Percentiles rank a stretch among this genome's conserved stretches.
phyloP scores from a whole-genome alignment of 2,797 vertebrate genomes.

The Esox masquinongy region DNA sequence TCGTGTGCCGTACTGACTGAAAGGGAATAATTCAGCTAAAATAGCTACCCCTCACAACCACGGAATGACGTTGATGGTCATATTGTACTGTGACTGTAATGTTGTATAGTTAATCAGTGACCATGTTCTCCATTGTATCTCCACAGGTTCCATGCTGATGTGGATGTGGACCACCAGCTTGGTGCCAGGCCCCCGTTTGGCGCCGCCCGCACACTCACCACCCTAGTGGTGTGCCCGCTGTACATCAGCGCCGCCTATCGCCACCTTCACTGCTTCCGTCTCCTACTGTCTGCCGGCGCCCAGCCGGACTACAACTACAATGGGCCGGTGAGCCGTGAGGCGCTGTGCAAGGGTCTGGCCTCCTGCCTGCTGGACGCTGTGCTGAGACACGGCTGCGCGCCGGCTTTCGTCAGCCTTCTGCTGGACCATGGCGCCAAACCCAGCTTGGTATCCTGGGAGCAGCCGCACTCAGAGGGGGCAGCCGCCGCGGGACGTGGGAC shows the following conservation, averaged over 20 bases:
- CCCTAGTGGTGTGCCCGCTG: constrained; percentile 88
- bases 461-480: constrained; percentile 65
- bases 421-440: constrained; percentile 89
- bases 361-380: constrained; percentile 90
- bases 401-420: constrained; percentile 82
- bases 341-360: constrained; percentile 81
- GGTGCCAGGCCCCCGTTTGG: constrained; percentile 73
- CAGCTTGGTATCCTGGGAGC: constrained; percentile 81
- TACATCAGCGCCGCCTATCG: constrained; percentile 95
- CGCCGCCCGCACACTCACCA: constrained; percentile 82
- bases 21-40: too few species aligned
- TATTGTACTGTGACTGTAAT: too few species aligned
- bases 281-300: constrained; percentile 88
- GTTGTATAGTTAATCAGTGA: too few species aligned
- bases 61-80: too few species aligned
- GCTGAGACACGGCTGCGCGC: constrained; percentile 88
- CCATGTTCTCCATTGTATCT: neutral
- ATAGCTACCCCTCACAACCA: too few species aligned
- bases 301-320: constrained; percentile 93
- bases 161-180: constrained; percentile 88
- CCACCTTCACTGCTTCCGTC: constrained; percentile 87
- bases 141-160: constrained; percentile 86
- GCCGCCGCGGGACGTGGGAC: constrained; percentile 74
- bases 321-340: constrained; percentile 81
- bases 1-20: too few species aligned